A percentile compares a stretch with the other conserved stretches of the same genome.
Conservation (phyloP, 2,113 vertebrate genomes). For the Syrmaticus mikado region DNA sequence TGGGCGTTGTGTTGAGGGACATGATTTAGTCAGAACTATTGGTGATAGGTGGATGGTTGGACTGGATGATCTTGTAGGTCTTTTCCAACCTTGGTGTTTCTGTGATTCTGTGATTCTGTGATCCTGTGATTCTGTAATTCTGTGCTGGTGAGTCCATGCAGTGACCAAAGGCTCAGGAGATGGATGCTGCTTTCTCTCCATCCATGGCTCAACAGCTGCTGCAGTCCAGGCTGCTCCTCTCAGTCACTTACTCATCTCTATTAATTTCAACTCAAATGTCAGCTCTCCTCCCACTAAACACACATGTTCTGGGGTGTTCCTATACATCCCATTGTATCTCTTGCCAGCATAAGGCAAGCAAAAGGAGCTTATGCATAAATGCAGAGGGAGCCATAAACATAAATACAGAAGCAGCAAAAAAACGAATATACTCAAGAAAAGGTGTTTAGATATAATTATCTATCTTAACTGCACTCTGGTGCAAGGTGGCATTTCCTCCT, state of each 20-base stretch:
- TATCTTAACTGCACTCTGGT: not conserved
- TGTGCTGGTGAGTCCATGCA: not conserved
- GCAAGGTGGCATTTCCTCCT: not conserved
- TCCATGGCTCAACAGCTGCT: not conserved
- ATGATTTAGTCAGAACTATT: too few species aligned
- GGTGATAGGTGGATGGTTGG: too few species aligned
- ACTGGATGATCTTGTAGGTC: too few species aligned
- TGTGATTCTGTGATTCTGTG: too few species aligned
- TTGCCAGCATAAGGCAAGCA: not conserved
- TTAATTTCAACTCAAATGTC: not conserved
- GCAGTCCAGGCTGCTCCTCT: not conserved
- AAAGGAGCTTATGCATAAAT: not conserved
- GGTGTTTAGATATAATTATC: not conserved
- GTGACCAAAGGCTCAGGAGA: not conserved
- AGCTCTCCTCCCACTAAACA: not conserved
- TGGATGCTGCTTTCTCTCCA: not conserved
- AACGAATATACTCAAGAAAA: not conserved
- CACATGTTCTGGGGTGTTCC: not conserved
- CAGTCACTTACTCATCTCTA: not conserved
- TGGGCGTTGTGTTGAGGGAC: too few species aligned
- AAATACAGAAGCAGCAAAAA: not conserved
- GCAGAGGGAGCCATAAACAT: too few species aligned
- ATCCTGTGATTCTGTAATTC: too few species aligned
- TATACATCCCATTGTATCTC: rapidly evolving
- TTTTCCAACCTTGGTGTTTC: too few species aligned